Percentiles rank a stretch among this genome's conserved stretches.
Conservation (phyloP, 1,140 invertebrate genomes). For the Bombus consobrinus region DNA sequence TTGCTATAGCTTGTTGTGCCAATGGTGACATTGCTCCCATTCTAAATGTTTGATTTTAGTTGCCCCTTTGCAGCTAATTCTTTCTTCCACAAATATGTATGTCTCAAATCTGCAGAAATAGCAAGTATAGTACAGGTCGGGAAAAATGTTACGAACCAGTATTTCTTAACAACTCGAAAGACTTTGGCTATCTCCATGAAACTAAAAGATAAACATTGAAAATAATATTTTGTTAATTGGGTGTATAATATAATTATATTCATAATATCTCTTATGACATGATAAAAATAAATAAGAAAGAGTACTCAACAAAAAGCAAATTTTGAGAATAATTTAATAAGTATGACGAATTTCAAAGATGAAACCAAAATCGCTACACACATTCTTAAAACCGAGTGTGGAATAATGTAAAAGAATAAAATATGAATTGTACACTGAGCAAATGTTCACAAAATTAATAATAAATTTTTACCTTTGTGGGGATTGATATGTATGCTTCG, state of each 20-base stretch:
- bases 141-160: slow-evolving; percentile 53
- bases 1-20: slow-evolving; percentile 63
- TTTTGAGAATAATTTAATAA: too few species aligned
- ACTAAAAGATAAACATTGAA: slow-evolving; percentile 7
- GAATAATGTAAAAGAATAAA: not conserved
- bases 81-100: slow-evolving; percentile 88
- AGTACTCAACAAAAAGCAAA: not conserved
- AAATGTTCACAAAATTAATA: not conserved
- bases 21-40: slow-evolving; percentile 23
- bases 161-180: too few species aligned
- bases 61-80: slow-evolving; percentile 52
- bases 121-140: slow-evolving; percentile 83
- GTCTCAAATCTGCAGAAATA: slow-evolving; percentile 88
- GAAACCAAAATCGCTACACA: not conserved
- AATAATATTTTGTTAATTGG: not conserved
- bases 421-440: not conserved
- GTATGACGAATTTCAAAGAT: not conserved
- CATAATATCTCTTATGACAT: too few species aligned
- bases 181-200: not conserved
- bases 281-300: too few species aligned
- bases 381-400: not conserved
- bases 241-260: not conserved
- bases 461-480: not conserved
- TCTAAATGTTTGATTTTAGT: slow-evolving; percentile 2
- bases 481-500: not conserved